Percentiles rank a stretch among this genome's conserved stretches.
These are phyloP conservation scores for Aix galericulata DNA, from an alignment of 2,113 vertebrate species.

Conservation along the genomic window DNA sequence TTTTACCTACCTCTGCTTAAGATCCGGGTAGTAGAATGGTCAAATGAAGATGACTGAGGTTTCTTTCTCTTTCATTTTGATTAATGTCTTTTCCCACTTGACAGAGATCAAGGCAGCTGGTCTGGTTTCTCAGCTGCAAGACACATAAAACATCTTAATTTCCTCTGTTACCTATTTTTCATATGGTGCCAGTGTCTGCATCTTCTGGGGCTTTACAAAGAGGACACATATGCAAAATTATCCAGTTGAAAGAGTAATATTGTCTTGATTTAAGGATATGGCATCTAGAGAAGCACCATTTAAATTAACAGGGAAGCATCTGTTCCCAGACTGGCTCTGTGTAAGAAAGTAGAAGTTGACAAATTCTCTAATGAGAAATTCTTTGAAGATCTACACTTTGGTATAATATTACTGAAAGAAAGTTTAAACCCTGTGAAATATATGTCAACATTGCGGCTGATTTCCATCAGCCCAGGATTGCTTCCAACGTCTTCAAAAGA, in stretches of 20 bases:
- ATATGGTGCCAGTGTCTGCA: not conserved
- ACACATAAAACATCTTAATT: not conserved
- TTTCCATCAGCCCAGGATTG: not conserved
- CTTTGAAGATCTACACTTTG: slow-evolving; percentile 44
- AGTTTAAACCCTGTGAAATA: not conserved
- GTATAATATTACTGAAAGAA: slow-evolving; percentile 28
- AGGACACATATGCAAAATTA: not conserved
- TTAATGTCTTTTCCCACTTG: not conserved
- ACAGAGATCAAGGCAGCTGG: not conserved
- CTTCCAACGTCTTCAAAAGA: not conserved
- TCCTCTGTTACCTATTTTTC: not conserved
- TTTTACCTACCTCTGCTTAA: not conserved
- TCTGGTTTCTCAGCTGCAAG: not conserved
- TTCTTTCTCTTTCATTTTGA: not conserved
- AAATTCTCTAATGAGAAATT: slow-evolving; percentile 36
- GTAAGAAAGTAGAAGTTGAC: slow-evolving; percentile 12
- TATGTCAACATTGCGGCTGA: not conserved
- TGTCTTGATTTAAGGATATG: not conserved
- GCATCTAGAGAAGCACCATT: not conserved
- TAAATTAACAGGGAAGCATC: not conserved
- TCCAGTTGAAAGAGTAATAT: not conserved
- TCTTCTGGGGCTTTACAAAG: not conserved
- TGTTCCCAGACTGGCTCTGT: not conserved
- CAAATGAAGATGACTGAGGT: not conserved
- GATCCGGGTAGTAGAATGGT: not conserved